Conservation (phyloP, 2,113 vertebrate genomes). For the Seriola dumerili region DNA sequence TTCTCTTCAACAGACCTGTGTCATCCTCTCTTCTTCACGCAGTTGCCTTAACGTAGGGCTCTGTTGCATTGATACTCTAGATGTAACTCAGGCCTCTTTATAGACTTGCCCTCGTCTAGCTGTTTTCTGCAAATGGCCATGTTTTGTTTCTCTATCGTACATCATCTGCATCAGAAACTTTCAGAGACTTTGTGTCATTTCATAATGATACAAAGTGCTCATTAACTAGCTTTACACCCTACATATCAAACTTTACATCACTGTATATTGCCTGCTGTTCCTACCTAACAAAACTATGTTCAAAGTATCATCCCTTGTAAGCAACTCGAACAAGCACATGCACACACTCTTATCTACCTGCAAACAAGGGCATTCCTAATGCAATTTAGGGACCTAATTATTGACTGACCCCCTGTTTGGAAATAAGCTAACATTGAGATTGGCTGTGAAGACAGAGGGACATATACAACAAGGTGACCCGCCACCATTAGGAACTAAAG, state of each 20-base stretch:
- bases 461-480: not conserved
- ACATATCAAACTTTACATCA: not conserved
- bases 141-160: constrained; percentile 34
- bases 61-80: constrained; percentile 70
- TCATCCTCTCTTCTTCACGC: constrained; percentile 70
- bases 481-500: not conserved
- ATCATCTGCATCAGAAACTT: constrained; percentile 18
- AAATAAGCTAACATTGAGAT: not conserved
- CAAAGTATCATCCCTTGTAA: not conserved
- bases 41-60: constrained; percentile 75
- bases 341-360: not conserved
- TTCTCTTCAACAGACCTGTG: constrained; percentile 74
- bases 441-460: constrained; percentile 5
- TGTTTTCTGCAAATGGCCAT: constrained; percentile 51
- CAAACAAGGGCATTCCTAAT: constrained; percentile 10
- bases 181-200: constrained; percentile 35
- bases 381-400: constrained; percentile 1
- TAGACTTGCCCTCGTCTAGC: constrained; percentile 56
- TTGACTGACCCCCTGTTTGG: not conserved
- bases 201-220: constrained; percentile 17
- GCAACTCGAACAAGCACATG: not conserved
- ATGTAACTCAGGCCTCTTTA: constrained; percentile 43
- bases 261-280: not conserved
- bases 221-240: constrained; percentile 12
- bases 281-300: not conserved